Conservation (phyloP, 2,113 vertebrate genomes). For the Solea solea region DNA sequence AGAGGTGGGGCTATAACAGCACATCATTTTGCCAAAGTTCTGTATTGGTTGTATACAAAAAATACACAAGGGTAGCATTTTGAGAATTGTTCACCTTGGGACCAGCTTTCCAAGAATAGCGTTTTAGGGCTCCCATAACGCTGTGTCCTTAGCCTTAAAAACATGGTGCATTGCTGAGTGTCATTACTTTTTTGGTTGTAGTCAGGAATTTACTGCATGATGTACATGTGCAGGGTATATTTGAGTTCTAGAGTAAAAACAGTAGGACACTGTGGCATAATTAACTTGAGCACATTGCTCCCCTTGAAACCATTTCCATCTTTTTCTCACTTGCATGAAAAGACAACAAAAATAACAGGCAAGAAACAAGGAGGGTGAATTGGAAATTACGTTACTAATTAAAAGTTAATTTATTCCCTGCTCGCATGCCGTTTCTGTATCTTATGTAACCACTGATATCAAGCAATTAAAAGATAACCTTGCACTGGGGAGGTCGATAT, state of each 20-base stretch:
- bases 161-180: no score
- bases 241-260: neutral
- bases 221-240: no score
- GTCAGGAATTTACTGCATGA: no score
- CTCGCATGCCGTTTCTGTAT: slow-evolving; percentile 31
- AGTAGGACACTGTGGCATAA: slow-evolving; percentile 6
- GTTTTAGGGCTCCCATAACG: no score
- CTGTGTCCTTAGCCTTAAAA: no score
- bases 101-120: no score
- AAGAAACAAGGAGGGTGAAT: slow-evolving; percentile 50
- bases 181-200: no score
- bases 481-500: slow-evolving; percentile 57
- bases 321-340: slow-evolving; percentile 35
- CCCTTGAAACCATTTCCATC: slow-evolving; percentile 1
- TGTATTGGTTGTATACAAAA: no score
- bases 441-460: slow-evolving; percentile 61
- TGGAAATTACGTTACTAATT: slow-evolving; percentile 72
- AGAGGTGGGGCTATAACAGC: no score
- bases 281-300: slow-evolving; percentile 15
- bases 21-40: no score
- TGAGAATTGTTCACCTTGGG: no score
- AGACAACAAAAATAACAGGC: slow-evolving; percentile 50
- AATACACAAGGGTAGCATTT: no score
- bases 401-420: slow-evolving; percentile 73
- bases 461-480: slow-evolving; percentile 73